Evolutionary conservation across 2,113 vertebrate species (phyloP).

Genomic region (Noctilio leporinus): DNA sequence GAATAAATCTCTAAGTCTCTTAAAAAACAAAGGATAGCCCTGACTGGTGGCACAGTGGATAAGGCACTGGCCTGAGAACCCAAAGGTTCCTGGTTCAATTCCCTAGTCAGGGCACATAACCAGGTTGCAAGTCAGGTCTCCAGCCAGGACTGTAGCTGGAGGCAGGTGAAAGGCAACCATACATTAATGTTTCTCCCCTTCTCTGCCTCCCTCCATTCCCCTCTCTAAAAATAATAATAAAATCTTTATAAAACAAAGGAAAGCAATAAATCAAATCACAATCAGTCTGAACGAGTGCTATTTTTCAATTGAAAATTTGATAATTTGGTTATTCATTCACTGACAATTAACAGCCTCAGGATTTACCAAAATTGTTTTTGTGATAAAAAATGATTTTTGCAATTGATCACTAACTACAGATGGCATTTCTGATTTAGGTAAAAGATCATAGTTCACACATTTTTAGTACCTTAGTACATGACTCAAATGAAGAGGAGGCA

Average conservation of each 20-base stretch:
- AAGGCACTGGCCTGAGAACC: no score
- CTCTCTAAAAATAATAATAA: no score
- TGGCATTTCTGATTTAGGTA: background rate
- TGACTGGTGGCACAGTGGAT: no score
- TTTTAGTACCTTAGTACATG: background rate
- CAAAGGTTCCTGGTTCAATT: no score
- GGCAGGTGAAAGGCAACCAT: no score
- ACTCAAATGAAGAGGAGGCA: conserved; percentile 21
- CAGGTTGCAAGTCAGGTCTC: no score
- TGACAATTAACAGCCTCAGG: background rate
- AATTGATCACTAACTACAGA: background rate
- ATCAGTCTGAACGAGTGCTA: background rate
- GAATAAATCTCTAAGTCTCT: background rate
- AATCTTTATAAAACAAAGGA: background rate
- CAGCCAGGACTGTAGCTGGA: no score
- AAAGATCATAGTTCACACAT: background rate
- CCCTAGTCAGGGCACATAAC: no score
- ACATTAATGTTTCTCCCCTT: no score
- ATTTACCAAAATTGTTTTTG: background rate
- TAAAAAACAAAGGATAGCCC: no score
- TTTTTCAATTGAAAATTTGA: background rate
- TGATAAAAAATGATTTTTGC: background rate
- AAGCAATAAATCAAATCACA: background rate
- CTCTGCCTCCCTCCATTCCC: no score
- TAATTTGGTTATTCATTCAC: background rate